phyloP scores from a whole-genome alignment of 2,888 invertebrate genomes.

The Girardia tigrina region DNA sequence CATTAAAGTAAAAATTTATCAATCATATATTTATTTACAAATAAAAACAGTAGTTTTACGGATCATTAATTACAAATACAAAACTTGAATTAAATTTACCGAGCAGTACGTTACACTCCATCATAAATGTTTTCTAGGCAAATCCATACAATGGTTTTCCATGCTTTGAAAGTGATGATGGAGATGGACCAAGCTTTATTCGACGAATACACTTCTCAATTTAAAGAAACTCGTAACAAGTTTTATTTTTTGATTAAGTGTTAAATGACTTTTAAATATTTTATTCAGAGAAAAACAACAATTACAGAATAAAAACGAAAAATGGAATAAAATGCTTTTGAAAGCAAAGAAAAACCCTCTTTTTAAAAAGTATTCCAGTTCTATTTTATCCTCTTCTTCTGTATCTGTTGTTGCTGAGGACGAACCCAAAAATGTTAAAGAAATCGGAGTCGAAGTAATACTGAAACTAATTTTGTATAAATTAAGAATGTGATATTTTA shows the following conservation, averaged over 20 bases:
- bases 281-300: background rate
- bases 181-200: background rate
- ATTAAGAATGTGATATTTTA: too few species aligned
- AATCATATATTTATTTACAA: too few species aligned
- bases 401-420: background rate
- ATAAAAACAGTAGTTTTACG: too few species aligned
- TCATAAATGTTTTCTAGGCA: background rate
- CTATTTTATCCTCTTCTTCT: background rate
- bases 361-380: background rate
- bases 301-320: background rate
- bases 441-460: background rate
- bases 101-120: too few species aligned
- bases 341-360: background rate
- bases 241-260: background rate
- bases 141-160: background rate
- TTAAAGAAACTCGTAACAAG: background rate
- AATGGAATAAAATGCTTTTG: background rate
- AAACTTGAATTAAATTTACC: too few species aligned
- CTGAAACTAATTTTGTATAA: too few species aligned
- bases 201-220: background rate
- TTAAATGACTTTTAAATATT: background rate
- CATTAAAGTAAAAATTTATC: too few species aligned
- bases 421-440: background rate
- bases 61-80: too few species aligned
- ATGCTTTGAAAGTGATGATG: background rate